phyloP scores from a whole-genome alignment of 2,113 vertebrate genomes.

The Pan paniscus region DNA sequence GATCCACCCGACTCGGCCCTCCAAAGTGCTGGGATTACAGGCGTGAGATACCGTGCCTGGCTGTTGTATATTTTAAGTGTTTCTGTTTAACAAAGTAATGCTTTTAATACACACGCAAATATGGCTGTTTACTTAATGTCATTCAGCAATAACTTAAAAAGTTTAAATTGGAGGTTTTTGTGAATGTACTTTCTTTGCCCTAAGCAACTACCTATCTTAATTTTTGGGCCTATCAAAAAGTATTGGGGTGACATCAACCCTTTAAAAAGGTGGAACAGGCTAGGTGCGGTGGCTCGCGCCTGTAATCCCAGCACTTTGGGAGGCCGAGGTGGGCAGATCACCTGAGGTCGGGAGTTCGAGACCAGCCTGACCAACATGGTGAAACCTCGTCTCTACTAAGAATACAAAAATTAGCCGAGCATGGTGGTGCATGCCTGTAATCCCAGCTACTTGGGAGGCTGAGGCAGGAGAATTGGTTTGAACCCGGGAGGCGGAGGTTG shows the following conservation, averaged over 20 bases:
- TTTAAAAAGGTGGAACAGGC: not conserved
- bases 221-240: not conserved
- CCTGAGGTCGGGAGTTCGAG: too few species aligned
- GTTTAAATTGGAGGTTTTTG: slow-evolving; percentile 32
- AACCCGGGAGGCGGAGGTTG: too few species aligned
- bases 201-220: slow-evolving; percentile 1
- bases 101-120: not conserved
- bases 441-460: too few species aligned
- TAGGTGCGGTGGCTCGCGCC: rapidly evolving
- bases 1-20: too few species aligned
- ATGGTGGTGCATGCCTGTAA: too few species aligned
- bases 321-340: too few species aligned
- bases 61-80: slow-evolving; percentile 26
- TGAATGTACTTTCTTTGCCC: slow-evolving; percentile 10
- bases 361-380: too few species aligned
- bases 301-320: not conserved
- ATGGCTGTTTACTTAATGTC: not conserved
- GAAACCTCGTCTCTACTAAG: too few species aligned
- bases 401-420: too few species aligned
- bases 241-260: not conserved
- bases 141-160: not conserved
- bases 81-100: slow-evolving; percentile 14
- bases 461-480: too few species aligned
- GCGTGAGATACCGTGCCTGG: not conserved
- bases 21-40: not conserved